A percentile compares a stretch with the other conserved stretches of the same genome.
Conservation (phyloP, 2,797 vertebrate genomes). For the Picus viridis region DNA sequence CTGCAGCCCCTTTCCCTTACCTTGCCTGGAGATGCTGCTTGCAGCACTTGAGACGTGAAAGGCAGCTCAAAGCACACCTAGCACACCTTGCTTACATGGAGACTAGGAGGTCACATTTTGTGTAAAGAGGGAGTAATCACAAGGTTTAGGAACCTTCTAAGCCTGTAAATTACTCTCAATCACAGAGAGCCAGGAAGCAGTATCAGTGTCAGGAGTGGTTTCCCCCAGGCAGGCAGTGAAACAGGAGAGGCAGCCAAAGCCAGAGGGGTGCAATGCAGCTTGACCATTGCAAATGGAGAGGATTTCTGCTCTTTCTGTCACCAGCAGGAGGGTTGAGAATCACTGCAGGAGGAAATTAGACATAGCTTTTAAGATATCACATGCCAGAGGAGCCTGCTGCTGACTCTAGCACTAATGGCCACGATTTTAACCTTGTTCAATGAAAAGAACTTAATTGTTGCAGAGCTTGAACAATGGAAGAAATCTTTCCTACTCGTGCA, state of each 20-base stretch:
- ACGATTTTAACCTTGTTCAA: background rate
- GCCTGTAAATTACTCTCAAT: constrained; percentile 63
- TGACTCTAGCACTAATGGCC: background rate
- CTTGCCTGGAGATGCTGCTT: background rate
- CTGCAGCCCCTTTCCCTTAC: background rate
- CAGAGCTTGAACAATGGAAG: background rate
- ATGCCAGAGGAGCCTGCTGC: background rate
- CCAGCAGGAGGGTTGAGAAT: background rate
- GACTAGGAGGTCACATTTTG: background rate
- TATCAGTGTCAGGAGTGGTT: constrained; percentile 35
- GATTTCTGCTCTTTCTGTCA: constrained; percentile 37
- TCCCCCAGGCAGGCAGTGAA: constrained; percentile 19
- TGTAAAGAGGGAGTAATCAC: background rate
- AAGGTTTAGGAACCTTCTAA: constrained; percentile 42
- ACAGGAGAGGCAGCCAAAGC: background rate
- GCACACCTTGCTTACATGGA: background rate
- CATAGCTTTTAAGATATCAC: constrained; percentile 14
- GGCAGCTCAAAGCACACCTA: background rate
- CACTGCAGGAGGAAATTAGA: constrained; percentile 12
- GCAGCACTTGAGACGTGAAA: background rate
- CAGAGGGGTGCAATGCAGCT: background rate
- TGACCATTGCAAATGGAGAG: constrained; percentile 5
- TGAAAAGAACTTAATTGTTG: background rate
- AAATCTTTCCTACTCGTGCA: background rate
- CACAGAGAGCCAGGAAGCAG: constrained; percentile 12